phyloP scores from a whole-genome alignment of 92 coral and sea anemone species.

The Zoanthus solanderi region DNA sequence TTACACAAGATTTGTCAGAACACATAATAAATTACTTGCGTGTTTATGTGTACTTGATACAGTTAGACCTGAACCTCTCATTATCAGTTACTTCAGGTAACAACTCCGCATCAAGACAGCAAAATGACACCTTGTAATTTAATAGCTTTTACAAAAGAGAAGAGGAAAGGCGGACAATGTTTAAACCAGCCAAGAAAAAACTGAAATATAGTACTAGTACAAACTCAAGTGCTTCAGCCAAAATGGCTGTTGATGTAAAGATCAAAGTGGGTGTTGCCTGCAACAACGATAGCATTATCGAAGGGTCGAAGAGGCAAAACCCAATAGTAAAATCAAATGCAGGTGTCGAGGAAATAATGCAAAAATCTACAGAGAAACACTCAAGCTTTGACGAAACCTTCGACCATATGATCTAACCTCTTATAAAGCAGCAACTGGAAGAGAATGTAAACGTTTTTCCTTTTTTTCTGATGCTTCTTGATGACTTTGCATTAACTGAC shows the following conservation, averaged over 20 bases:
- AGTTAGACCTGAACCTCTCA: neutral
- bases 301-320: slow-evolving; percentile 75
- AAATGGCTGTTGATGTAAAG: slow-evolving; percentile 60
- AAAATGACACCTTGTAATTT: slow-evolving; percentile 5
- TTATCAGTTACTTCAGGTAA: neutral
- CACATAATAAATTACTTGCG: no score
- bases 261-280: slow-evolving; percentile 77
- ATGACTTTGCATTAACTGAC: no score
- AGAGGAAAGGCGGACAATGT: slow-evolving; percentile 41
- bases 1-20: no score
- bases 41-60: neutral
- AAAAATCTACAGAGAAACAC: slow-evolving; percentile 66
- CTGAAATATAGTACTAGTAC: slow-evolving; percentile 1
- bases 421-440: slow-evolving; percentile 71
- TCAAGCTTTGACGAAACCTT: slow-evolving; percentile 62
- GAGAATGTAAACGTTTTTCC: slow-evolving; percentile 74
- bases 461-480: slow-evolving; percentile 31
- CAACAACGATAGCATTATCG: slow-evolving; percentile 61
- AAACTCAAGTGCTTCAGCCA: neutral
- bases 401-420: slow-evolving; percentile 46
- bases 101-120: neutral
- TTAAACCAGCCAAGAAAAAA: slow-evolving; percentile 44
- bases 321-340: slow-evolving; percentile 63
- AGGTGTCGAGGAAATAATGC: slow-evolving; percentile 62
- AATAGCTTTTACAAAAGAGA: slow-evolving; percentile 8